A percentile compares a stretch with the other conserved stretches of the same genome.
phyloP scores from a whole-genome alignment of 2,888 invertebrate genomes.

The Tachystola acroxantha region DNA sequence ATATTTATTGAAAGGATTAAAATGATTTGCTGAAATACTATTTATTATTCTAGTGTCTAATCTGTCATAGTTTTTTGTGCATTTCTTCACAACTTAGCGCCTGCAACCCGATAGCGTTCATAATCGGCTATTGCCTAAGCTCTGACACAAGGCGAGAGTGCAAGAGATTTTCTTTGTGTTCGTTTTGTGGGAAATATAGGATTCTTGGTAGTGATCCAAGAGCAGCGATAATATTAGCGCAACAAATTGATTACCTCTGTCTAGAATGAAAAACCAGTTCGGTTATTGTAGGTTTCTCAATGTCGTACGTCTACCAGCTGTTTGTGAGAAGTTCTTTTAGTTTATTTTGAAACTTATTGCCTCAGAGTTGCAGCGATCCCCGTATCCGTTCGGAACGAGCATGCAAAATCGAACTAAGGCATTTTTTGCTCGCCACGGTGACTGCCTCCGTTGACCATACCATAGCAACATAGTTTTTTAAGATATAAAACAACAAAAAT shows the following conservation, averaged over 20 bases:
- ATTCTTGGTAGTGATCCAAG: neutral
- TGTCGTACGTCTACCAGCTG: neutral
- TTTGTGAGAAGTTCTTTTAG: slow-evolving; percentile 3
- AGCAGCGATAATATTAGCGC: slow-evolving; percentile 1
- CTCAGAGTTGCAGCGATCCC: slow-evolving; percentile 21
- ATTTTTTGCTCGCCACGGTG: slow-evolving; percentile 52
- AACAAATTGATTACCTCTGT: neutral
- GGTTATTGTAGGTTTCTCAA: neutral
- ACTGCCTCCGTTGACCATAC: slow-evolving; percentile 36
- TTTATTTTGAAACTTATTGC: slow-evolving; percentile 9
- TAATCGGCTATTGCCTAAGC: slow-evolving; percentile 35
- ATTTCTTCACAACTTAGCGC: slow-evolving; percentile 28
- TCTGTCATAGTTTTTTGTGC: slow-evolving; percentile 8
- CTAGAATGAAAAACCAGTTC: neutral
- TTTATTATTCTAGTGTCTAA: too few relatives aligned
- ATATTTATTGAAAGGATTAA: too few relatives aligned
- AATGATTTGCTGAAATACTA: too few relatives aligned
- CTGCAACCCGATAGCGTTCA: slow-evolving; percentile 31
- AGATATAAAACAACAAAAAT: slow-evolving; percentile 38
- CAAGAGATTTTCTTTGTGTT: neutral
- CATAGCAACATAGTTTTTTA: slow-evolving; percentile 33
- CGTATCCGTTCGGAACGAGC: slow-evolving; percentile 17
- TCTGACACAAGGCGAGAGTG: slow-evolving; percentile 18
- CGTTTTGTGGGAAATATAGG: slow-evolving; percentile 1
- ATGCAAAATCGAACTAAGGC: slow-evolving; percentile 32